Evolutionary conservation across 2,888 invertebrate genomes (phyloP).

Genomic region (Masnerella sp.): DNA sequence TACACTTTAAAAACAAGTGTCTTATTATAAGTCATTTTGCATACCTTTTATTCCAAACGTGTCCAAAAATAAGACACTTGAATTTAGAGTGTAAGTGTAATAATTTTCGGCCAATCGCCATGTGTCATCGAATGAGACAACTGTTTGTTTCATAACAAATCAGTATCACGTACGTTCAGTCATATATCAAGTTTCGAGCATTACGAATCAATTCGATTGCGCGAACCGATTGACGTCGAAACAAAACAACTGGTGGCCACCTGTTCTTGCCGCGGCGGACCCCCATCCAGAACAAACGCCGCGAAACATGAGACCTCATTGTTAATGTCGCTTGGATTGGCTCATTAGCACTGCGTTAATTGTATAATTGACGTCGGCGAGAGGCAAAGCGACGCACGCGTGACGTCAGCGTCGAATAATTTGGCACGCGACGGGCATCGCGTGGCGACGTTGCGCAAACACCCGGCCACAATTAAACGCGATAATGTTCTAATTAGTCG

Average conservation of each 20-base stretch:
- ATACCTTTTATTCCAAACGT: no score
- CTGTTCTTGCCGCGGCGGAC: neutral
- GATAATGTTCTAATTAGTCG: constrained; percentile 72
- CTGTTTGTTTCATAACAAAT: neutral
- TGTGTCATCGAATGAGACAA: no score
- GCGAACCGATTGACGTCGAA: neutral
- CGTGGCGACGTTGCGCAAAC: constrained; percentile 68
- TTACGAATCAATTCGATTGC: neutral
- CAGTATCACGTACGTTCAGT: no score
- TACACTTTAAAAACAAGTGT: no score
- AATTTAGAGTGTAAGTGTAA: neutral
- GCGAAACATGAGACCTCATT: constrained; percentile 13
- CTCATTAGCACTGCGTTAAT: constrained; percentile 66
- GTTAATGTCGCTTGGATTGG: constrained; percentile 46
- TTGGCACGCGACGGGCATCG: constrained; percentile 76
- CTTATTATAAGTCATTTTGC: no score
- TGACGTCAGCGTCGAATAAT: constrained; percentile 76
- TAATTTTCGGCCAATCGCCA: neutral
- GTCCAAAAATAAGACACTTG: no score
- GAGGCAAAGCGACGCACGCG: constrained; percentile 65
- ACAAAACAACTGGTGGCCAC: constrained; percentile 7
- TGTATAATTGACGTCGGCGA: constrained; percentile 73
- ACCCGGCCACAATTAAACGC: constrained; percentile 73
- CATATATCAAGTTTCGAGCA: no score
- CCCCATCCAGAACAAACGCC: neutral